Conservation (phyloP, 2,113 vertebrate species). For the Corydoras sp. region DNA sequence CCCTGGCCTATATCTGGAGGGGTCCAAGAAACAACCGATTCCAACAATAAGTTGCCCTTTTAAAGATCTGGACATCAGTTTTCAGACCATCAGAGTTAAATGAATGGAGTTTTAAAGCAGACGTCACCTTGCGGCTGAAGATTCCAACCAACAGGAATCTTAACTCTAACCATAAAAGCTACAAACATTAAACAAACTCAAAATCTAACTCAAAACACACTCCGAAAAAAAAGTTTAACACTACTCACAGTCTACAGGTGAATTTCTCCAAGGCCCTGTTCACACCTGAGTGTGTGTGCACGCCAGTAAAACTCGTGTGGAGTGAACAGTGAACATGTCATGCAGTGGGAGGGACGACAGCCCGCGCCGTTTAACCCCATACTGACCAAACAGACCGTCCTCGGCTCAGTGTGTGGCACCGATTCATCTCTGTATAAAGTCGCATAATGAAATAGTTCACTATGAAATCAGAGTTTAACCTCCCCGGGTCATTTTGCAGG, state of each 20-base stretch:
- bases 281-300: slow-evolving; percentile 2
- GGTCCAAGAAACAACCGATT: no score
- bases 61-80: no score
- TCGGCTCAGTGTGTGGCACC: no score
- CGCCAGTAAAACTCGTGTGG: not conserved
- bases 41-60: no score
- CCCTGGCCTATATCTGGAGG: slow-evolving; percentile 1
- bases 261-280: not conserved
- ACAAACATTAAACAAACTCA: no score
- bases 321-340: slow-evolving; percentile 2
- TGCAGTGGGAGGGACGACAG: slow-evolving; percentile 26
- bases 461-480: no score
- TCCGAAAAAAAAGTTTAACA: no score
- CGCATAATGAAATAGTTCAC: not conserved
- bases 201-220: no score
- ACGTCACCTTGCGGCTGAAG: no score
- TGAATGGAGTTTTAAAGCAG: no score
- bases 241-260: slow-evolving; percentile 24
- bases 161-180: not conserved
- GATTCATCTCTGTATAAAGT: not conserved
- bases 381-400: not conserved
- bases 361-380: slow-evolving; percentile 29
- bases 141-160: not conserved
- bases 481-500: not conserved
- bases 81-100: no score